Evolutionary conservation across 2,113 vertebrate genomes (phyloP).

Genomic region (Alouatta palliata): DNA sequence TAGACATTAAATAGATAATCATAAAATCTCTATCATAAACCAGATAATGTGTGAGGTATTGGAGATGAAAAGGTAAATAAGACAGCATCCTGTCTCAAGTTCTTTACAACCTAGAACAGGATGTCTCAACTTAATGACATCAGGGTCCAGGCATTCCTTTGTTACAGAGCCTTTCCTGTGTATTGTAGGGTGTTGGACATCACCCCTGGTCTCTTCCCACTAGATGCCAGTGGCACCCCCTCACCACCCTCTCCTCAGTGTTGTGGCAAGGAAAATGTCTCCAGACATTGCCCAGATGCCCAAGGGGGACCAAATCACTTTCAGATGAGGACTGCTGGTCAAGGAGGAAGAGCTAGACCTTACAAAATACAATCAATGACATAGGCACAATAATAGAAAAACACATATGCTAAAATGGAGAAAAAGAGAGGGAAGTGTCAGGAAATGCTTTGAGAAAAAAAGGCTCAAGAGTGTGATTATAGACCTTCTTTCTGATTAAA

Average conservation of each 20-base stretch:
- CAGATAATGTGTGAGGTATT: background rate
- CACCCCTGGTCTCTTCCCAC: background rate
- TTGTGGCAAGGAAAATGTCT: background rate
- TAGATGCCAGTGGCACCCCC: background rate
- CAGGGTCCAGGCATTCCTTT: background rate
- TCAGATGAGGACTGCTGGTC: background rate
- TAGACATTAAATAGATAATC: background rate
- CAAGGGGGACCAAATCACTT: background rate
- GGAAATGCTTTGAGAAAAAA: background rate
- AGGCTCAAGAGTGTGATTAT: background rate
- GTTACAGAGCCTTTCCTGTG: background rate
- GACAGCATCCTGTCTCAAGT: background rate
- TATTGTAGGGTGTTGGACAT: background rate
- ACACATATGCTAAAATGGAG: background rate
- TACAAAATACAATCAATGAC: background rate
- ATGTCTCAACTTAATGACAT: background rate
- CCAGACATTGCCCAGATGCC: background rate
- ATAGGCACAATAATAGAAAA: background rate
- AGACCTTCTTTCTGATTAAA: background rate
- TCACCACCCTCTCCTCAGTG: background rate
- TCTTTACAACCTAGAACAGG: background rate
- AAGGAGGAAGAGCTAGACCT: background rate
- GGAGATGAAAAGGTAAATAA: background rate
- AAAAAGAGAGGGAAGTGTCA: background rate
- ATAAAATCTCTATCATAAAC: background rate